Percentiles rank a stretch among this genome's conserved stretches.
phyloP scores from a whole-genome alignment of 2,888 invertebrate species.

The Macroteleia sp. region DNA sequence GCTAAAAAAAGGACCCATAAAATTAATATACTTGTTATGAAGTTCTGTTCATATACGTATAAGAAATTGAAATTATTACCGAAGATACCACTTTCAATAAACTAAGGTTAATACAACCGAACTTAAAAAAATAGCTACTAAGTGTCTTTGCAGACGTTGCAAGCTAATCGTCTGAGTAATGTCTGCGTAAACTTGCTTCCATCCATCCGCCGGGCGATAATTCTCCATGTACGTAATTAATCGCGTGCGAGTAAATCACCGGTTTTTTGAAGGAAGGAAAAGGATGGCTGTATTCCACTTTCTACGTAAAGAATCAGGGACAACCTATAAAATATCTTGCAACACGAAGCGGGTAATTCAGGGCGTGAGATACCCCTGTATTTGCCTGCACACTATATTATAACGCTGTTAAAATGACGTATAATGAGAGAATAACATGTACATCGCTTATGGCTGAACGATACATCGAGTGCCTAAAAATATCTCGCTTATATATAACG shows the following conservation, averaged over 20 bases:
- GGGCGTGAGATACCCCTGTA: slow-evolving; percentile 67
- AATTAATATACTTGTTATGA: too few relatives aligned
- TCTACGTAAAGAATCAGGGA: slow-evolving; percentile 64
- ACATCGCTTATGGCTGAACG: slow-evolving; percentile 21
- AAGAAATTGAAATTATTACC: too few relatives aligned
- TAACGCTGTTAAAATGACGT: slow-evolving; percentile 44
- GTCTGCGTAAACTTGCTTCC: slow-evolving; percentile 55
- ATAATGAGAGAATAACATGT: slow-evolving; percentile 46
- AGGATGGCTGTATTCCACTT: slow-evolving; percentile 48
- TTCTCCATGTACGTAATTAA: slow-evolving; percentile 69
- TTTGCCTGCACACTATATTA: slow-evolving; percentile 33
- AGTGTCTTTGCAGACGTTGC: slow-evolving; percentile 9
- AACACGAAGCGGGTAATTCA: slow-evolving; percentile 66
- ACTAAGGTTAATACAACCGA: too few relatives aligned
- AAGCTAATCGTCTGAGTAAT: slow-evolving; percentile 40
- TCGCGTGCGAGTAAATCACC: slow-evolving; percentile 69
- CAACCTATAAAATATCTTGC: slow-evolving; percentile 59
- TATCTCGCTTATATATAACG: slow-evolving; percentile 11
- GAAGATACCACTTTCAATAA: too few relatives aligned
- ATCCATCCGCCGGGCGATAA: slow-evolving; percentile 63
- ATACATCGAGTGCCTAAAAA: slow-evolving; percentile 24
- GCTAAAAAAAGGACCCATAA: too few relatives aligned
- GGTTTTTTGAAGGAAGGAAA: slow-evolving; percentile 46
- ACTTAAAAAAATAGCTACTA: slow-evolving; percentile 23
- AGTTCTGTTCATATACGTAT: too few relatives aligned